phyloP scores from a whole-genome alignment of 2,113 vertebrate genomes.

The Sapajus apella region DNA sequence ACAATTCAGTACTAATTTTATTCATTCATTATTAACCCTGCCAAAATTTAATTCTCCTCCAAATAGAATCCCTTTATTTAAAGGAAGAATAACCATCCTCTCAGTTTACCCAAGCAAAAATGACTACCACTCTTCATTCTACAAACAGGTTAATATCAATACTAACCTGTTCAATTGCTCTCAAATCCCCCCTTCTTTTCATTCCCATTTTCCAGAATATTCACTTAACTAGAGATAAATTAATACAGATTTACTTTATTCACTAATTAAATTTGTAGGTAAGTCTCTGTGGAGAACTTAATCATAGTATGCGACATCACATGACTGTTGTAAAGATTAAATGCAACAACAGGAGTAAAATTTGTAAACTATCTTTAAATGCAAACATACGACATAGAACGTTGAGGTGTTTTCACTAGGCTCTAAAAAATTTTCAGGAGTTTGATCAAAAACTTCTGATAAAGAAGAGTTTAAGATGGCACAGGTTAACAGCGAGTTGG shows the following conservation, averaged over 20 bases:
- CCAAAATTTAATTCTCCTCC: not conserved
- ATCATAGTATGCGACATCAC: not conserved
- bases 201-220: not conserved
- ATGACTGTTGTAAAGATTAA: not conserved
- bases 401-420: not conserved
- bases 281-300: not conserved
- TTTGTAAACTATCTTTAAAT: not conserved
- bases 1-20: not conserved
- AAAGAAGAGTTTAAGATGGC: not conserved
- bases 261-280: not conserved
- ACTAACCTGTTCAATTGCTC: not conserved
- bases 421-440: not conserved
- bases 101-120: not conserved
- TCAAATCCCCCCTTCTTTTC: not conserved
- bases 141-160: not conserved
- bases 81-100: not conserved
- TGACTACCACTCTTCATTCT: not conserved
- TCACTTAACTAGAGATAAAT: not conserved
- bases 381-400: not conserved
- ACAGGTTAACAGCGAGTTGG: not conserved
- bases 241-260: not conserved
- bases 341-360: not conserved
- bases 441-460: not conserved
- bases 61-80: not conserved
- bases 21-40: not conserved